Percentiles rank a stretch among this genome's conserved stretches.
These are phyloP conservation scores for Morus bassanus DNA, from an alignment of 2,797 vertebrate genomes.

Conservation along the genomic window DNA sequence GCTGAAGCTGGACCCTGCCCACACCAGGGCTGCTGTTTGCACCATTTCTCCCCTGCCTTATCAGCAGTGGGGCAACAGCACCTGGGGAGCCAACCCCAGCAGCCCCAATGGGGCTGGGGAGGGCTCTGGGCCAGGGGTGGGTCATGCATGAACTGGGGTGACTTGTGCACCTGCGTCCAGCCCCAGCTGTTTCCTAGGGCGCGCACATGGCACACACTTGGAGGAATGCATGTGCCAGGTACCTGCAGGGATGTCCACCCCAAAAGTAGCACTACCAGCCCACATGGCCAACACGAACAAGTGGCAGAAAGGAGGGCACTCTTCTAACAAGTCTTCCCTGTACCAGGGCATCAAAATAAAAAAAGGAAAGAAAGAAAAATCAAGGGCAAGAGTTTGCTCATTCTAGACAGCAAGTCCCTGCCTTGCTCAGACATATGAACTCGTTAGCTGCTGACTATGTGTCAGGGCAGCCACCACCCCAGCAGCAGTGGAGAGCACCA, in stretches of 20 bases:
- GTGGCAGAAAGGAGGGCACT: not conserved
- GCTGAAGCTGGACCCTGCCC: not conserved
- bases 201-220: accelerated
- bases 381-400: not conserved
- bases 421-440: not conserved
- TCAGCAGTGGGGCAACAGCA: accelerated
- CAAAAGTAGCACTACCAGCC: not conserved
- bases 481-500: not conserved
- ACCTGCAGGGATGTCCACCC: not conserved
- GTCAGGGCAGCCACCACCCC: accelerated
- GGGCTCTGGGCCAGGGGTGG: not conserved
- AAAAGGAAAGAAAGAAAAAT: no score
- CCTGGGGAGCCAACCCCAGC: accelerated
- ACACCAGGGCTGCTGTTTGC: accelerated
- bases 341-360: accelerated
- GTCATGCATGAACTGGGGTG: accelerated
- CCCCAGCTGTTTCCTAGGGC: not conserved
- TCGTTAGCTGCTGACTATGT: accelerated
- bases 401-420: not conserved
- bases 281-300: accelerated
- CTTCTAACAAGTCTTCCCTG: not conserved
- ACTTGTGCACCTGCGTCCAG: not conserved
- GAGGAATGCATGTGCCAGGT: accelerated
- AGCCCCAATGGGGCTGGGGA: accelerated
- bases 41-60: not conserved